Base-by-base conservation (phyloP, 2,113 vertebrate species). In the Sturnus vulgaris region DNA sequence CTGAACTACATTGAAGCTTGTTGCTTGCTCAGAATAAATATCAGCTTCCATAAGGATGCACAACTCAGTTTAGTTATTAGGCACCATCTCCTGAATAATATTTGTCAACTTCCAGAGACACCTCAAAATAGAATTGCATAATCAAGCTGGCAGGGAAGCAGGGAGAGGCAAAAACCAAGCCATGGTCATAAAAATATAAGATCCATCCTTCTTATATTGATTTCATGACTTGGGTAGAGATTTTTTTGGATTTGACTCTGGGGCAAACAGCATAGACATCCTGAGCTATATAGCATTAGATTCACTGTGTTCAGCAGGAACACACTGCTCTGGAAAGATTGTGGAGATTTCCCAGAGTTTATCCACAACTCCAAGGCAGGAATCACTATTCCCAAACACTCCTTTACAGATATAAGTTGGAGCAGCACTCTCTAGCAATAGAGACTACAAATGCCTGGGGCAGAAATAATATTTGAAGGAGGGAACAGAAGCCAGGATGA, bases 1-100 rank as follows among this genome's bases (percentile, higher is more conserved):
- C 82, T 92, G 75, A 96, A 79, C 46, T 82, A 50, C 5, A 5
- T 0, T 91, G 83, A 91, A 96, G 30, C 23, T 65, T 42, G 13
- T 59, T 83, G 30, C 55, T 92, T 77, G 44, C 39, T 65, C 89
- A 84, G 72, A 92, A 87, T 91, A 80, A 85, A 82, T 82, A 95
- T 63, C 69, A 94, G 10, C 25, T 76, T 77, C 25, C 19, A 53
- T 53, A 18, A 8, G 39, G 72, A 35, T 49, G 33, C 35, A 88
- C 15, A 88, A 31, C 16, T 63, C 42, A 11, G 11, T 85, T 80
- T 77, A 72, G 66, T 89, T 71, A 55, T 79, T 59, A 73, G 57
- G 9, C 21, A 70, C 12, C 33, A 20, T 63, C 42, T 79, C 59
- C 66, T 82, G 61, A 82, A 90, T 53, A 89, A 22, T 55, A 76